Conservation (phyloP, 2,888 invertebrate genomes). For the Campopleginae sp. region DNA sequence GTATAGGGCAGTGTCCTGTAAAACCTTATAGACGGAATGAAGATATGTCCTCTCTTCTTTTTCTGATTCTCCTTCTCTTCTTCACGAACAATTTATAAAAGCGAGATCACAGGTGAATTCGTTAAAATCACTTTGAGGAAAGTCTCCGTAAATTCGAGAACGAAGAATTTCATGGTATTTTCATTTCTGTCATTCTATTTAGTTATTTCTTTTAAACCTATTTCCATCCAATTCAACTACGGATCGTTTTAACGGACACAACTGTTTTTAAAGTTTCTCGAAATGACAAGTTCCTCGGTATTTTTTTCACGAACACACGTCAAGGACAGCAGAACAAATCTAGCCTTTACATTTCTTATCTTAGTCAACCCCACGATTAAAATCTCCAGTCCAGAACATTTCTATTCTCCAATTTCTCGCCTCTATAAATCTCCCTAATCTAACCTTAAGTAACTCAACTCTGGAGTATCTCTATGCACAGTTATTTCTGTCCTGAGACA, state of each 20-base stretch:
- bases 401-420: too few species aligned
- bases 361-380: too few species aligned
- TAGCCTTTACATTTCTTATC: too few species aligned
- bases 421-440: too few species aligned
- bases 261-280: neutral
- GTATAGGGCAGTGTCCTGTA: conserved; percentile 68
- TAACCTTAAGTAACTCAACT: too few species aligned
- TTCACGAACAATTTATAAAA: conserved; percentile 44
- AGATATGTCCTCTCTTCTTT: conserved; percentile 62
- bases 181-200: neutral
- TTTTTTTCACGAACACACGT: conserved; percentile 22
- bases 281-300: conserved; percentile 20
- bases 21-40: conserved; percentile 66
- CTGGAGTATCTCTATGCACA: too few species aligned
- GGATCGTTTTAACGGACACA: neutral
- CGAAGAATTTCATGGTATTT: neutral
- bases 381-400: too few species aligned
- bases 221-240: neutral
- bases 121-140: conserved; percentile 25
- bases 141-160: conserved; percentile 13
- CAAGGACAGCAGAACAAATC: too few species aligned
- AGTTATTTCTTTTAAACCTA: neutral
- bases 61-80: conserved; percentile 3
- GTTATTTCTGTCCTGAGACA: too few species aligned
- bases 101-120: conserved; percentile 49